phyloP scores from a whole-genome alignment of 64 coral and sea anemone genomes.

The Porites lutea region DNA sequence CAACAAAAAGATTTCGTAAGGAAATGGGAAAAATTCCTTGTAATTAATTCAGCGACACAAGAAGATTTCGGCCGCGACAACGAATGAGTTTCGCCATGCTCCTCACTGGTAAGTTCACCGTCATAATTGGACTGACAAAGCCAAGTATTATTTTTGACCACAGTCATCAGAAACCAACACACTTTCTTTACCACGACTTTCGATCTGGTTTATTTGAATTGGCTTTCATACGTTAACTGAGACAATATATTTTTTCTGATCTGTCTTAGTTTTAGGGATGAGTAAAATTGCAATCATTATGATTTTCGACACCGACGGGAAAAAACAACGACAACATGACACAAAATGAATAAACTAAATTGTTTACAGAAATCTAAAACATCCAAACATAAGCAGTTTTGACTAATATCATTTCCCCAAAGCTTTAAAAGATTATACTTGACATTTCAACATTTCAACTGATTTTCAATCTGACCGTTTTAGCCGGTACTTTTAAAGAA shows the following conservation, averaged over 20 bases:
- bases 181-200: neutral
- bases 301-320: neutral
- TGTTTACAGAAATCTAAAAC: constrained; percentile 27
- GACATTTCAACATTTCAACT: too few relatives aligned
- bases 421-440: too few relatives aligned
- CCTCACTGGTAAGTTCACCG: neutral
- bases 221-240: neutral
- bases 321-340: neutral
- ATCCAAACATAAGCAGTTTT: too few relatives aligned
- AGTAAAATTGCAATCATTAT: too few relatives aligned
- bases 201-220: neutral
- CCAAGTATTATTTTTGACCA: neutral
- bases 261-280: too few relatives aligned
- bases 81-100: neutral
- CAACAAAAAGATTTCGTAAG: neutral
- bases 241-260: too few relatives aligned
- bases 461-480: too few relatives aligned
- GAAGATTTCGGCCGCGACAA: neutral
- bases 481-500: too few relatives aligned
- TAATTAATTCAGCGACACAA: neutral
- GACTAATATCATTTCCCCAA: too few relatives aligned
- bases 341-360: neutral
- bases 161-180: neutral
- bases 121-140: neutral
- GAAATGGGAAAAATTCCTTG: neutral